Conservation (phyloP, 2,797 vertebrate genomes). For the Centropyge bicolor region DNA sequence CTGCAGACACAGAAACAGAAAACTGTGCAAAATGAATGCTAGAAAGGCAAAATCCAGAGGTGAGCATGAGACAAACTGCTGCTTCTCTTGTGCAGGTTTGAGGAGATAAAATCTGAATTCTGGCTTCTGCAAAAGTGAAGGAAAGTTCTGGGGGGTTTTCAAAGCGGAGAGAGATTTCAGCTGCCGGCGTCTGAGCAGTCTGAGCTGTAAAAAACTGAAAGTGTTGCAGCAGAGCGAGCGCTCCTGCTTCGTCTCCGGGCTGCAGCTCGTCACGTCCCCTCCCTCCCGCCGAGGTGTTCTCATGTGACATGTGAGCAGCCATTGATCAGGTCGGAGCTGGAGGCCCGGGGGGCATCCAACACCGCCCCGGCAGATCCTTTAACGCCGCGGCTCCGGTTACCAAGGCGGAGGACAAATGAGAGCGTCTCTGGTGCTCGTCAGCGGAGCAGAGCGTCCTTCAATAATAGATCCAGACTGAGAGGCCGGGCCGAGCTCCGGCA, state of each 20-base stretch:
- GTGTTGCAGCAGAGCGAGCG: slow-evolving; percentile 16
- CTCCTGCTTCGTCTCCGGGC: neutral
- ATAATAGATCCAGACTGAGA: slow-evolving; percentile 58
- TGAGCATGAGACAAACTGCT: neutral
- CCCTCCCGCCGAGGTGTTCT: slow-evolving; percentile 53
- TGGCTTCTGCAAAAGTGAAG: neutral
- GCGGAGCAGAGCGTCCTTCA: slow-evolving; percentile 36
- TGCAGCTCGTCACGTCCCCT: neutral
- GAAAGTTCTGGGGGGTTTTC: neutral
- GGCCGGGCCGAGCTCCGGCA: slow-evolving; percentile 26
- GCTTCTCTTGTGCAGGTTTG: neutral
- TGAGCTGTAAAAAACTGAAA: slow-evolving; percentile 14
- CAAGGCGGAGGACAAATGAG: slow-evolving; percentile 40
- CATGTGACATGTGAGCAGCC: slow-evolving; percentile 71
- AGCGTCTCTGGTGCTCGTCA: slow-evolving; percentile 36
- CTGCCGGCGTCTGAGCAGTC: neutral
- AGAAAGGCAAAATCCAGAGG: neutral
- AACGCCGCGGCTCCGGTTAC: slow-evolving; percentile 59
- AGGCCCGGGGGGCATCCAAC: slow-evolving; percentile 60
- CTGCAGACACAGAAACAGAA: neutral
- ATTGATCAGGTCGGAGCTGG: slow-evolving; percentile 56
- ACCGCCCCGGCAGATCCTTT: slow-evolving; percentile 65
- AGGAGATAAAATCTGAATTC: neutral
- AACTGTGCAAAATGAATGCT: too few species aligned
- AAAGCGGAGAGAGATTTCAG: neutral